Percentiles rank a stretch among this genome's conserved stretches.
These are phyloP conservation scores for Aeoliscus strigatus DNA, from an alignment of 2,797 vertebrate genomes.

Conservation along the genomic window DNA sequence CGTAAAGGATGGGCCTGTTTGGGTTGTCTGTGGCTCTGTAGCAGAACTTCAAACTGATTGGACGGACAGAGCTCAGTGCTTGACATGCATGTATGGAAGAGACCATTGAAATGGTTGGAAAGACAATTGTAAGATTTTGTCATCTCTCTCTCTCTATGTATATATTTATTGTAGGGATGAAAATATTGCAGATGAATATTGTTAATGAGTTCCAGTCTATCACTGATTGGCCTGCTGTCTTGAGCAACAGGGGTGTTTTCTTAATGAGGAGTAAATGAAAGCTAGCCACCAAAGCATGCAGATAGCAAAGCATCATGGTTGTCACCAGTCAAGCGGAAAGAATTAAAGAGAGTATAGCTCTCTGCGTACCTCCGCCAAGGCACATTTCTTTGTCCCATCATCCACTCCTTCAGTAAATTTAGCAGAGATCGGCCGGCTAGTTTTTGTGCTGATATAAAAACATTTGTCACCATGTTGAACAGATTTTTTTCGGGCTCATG, in stretches of 20 bases:
- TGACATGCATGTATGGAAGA: conserved; percentile 85
- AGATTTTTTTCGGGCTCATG: no score
- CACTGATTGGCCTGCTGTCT: conserved; percentile 64
- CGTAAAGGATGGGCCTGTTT: conserved; percentile 11
- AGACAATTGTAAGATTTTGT: no score
- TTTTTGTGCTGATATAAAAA: no score
- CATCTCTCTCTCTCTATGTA: no score
- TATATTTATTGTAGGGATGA: conserved; percentile 21
- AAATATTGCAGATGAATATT: conserved; percentile 23
- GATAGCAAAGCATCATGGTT: conserved; percentile 63
- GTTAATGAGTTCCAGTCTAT: conserved; percentile 27
- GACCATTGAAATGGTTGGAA: conserved; percentile 21
- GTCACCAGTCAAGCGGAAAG: conserved; percentile 18
- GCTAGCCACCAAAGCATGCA: conserved; percentile 66
- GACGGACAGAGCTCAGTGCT: conserved; percentile 90
- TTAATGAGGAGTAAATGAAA: conserved; percentile 39
- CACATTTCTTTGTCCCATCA: background rate
- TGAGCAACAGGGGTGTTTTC: conserved; percentile 70
- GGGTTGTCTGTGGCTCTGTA: conserved; percentile 76
- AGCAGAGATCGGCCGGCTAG: no score
- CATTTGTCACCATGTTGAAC: no score
- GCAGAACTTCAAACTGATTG: conserved; percentile 94
- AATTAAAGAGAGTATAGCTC: conserved; percentile 2
- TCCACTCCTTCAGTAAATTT: no score
- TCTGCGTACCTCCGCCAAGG: conserved; percentile 2